A percentile compares a stretch with the other conserved stretches of the same genome.
These are phyloP conservation scores for Arizona elegans DNA, from an alignment of 2,113 vertebrate species.

Conservation along the genomic window DNA sequence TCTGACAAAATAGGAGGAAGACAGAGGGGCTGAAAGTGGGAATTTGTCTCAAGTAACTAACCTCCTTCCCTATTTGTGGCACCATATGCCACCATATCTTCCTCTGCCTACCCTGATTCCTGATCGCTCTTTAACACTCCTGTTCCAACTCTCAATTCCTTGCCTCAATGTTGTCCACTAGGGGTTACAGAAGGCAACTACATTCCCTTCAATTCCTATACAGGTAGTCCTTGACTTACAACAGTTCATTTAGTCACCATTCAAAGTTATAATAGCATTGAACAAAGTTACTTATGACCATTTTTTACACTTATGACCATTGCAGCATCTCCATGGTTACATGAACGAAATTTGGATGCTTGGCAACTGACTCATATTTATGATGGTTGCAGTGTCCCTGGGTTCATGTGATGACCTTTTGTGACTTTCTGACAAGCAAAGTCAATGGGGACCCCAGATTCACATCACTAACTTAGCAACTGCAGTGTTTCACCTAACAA, in stretches of 20 bases:
- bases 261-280: neutral
- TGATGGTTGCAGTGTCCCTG: neutral
- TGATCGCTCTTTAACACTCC: neutral
- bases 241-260: neutral
- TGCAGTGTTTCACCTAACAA: neutral
- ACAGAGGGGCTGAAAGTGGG: neutral
- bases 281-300: neutral
- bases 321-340: neutral
- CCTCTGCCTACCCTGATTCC: neutral
- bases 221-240: neutral
- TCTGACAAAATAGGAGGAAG: neutral
- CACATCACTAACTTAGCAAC: neutral
- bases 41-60: neutral
- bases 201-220: neutral
- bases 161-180: neutral
- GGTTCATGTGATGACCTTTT: neutral
- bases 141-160: neutral
- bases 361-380: neutral
- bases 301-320: neutral
- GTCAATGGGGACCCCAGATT: neutral
- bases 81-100: neutral
- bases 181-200: neutral
- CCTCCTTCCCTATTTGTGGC: neutral
- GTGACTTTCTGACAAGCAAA: neutral
- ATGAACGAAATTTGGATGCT: neutral